These are phyloP conservation scores for Anas acuta DNA, from an alignment of 2,797 vertebrate species.

Conservation along the genomic window DNA sequence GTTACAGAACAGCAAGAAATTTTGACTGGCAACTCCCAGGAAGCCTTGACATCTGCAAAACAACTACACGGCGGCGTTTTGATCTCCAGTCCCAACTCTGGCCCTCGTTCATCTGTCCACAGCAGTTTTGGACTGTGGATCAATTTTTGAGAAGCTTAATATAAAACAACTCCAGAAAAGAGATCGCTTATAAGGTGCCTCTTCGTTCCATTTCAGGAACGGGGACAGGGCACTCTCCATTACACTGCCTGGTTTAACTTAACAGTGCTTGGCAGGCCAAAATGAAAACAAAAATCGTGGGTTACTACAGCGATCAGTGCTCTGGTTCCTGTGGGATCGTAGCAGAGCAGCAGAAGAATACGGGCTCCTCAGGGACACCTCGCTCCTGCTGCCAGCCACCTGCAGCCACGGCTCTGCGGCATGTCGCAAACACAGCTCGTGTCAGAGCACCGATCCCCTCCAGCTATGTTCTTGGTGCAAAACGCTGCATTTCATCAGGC, in stretches of 20 bases:
- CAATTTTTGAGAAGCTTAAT: constrained; percentile 13
- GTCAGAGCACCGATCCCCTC: neutral
- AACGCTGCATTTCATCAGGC: neutral
- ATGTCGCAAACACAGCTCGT: neutral
- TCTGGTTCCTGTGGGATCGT: neutral
- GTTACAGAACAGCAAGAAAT: neutral
- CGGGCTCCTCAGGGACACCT: neutral
- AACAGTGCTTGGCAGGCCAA: constrained; percentile 24
- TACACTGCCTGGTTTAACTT: neutral
- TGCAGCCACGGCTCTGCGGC: neutral
- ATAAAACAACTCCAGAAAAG: neutral
- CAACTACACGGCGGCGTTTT: neutral
- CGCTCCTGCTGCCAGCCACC: constrained; percentile 1
- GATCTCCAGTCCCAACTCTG: neutral
- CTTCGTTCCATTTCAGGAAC: constrained; percentile 8
- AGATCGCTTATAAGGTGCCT: neutral
- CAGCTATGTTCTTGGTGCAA: neutral
- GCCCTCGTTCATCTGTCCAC: neutral
- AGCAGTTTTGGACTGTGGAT: neutral
- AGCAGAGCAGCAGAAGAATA: neutral
- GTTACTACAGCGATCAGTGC: neutral
- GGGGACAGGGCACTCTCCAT: neutral
- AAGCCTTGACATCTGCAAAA: neutral
- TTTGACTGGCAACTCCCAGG: neutral
- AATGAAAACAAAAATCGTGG: constrained; percentile 8